These are phyloP conservation scores for Xiphydria camelus DNA, from an alignment of 2,888 invertebrate genomes.

Conservation along the genomic window DNA sequence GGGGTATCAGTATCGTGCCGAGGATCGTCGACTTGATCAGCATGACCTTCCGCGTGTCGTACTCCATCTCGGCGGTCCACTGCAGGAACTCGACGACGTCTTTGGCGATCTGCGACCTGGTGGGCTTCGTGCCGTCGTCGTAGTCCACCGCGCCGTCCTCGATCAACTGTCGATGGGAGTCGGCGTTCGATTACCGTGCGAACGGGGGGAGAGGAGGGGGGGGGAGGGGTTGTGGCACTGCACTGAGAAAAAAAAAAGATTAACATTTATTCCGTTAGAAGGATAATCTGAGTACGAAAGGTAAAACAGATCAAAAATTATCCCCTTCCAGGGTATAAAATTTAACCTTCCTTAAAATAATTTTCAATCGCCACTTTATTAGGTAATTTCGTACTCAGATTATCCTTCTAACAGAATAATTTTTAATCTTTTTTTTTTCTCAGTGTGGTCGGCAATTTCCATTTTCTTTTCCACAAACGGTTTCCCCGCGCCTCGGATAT, in stretches of 20 bases:
- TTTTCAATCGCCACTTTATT: not conserved
- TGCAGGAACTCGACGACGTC: conserved; percentile 90
- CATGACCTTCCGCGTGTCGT: conserved; percentile 82
- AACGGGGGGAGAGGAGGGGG: not conserved
- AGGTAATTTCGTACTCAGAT: conserved; percentile 23
- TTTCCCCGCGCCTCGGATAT: no score
- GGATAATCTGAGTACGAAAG: no score
- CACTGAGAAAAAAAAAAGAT: no score
- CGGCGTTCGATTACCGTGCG: conserved; percentile 6
- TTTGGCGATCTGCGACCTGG: conserved; percentile 93
- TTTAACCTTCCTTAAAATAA: no score
- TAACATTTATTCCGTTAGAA: no score
- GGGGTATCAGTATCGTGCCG: conserved; percentile 65
- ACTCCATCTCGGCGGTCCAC: conserved; percentile 91
- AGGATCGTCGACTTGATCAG: conserved; percentile 75
- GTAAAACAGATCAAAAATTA: no score
- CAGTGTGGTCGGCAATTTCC: no score
- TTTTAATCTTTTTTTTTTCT: no score
- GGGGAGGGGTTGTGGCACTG: not conserved
- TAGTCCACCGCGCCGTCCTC: conserved; percentile 68
- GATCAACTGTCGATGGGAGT: conserved; percentile 34
- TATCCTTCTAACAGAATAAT: no score
- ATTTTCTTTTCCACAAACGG: no score
- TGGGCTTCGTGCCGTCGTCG: conserved; percentile 87
- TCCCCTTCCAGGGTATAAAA: no score